These are phyloP conservation scores for Eptesicus fuscus DNA, from an alignment of 2,113 vertebrate species.

Conservation along the genomic window DNA sequence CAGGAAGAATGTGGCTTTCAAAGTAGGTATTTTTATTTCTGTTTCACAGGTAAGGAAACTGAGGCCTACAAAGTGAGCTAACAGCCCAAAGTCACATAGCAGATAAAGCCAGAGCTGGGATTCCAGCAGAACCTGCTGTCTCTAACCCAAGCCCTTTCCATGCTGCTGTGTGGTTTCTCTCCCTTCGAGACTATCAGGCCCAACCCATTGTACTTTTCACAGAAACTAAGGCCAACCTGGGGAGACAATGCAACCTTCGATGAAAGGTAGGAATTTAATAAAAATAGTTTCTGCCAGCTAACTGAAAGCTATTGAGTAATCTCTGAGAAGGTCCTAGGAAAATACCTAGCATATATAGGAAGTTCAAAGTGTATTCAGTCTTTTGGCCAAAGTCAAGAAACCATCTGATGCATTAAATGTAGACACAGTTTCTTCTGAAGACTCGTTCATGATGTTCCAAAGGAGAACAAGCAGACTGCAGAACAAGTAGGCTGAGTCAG, in stretches of 20 bases:
- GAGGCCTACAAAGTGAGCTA: neutral
- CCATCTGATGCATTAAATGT: neutral
- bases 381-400: neutral
- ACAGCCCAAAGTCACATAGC: neutral
- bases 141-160: neutral
- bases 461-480: neutral
- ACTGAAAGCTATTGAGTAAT: neutral
- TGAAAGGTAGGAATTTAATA: neutral
- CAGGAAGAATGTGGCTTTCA: neutral
- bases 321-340: neutral
- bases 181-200: neutral
- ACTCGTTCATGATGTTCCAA: neutral
- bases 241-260: neutral
- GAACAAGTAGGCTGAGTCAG: neutral
- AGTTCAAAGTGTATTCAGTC: neutral
- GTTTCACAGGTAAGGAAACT: neutral
- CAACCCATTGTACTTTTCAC: neutral
- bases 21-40: neutral
- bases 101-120: neutral
- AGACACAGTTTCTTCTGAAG: neutral
- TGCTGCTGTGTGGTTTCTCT: neutral
- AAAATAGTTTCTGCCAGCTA: neutral
- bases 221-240: neutral
- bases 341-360: neutral
- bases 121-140: neutral